Percentiles rank a stretch among this genome's conserved stretches.
phyloP scores from a whole-genome alignment of 2,888 invertebrate species.

The Pegoplata infirma region DNA sequence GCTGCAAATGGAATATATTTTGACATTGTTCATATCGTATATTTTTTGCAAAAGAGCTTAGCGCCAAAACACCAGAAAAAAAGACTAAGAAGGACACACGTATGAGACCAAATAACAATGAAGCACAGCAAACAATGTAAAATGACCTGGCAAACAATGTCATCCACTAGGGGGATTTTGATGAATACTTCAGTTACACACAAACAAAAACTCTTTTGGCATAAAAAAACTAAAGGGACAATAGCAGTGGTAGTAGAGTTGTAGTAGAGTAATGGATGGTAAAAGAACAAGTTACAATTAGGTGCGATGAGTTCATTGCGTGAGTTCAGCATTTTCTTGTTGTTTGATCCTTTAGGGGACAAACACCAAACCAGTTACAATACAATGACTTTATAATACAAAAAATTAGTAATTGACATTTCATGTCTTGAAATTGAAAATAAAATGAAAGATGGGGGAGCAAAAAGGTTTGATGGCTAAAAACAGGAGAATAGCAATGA shows the following conservation, averaged over 20 bases:
- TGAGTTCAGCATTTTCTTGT: constrained; percentile 12
- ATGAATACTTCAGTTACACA: constrained; percentile 14
- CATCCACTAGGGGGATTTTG: constrained; percentile 3
- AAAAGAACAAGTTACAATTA: constrained; percentile 5
- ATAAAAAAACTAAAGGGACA: constrained; percentile 1
- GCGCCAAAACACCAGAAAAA: constrained; percentile 1
- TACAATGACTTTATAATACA: constrained; percentile 33
- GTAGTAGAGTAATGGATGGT: too few relatives aligned
- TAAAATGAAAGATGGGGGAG: not conserved
- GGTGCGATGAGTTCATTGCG: constrained; percentile 26
- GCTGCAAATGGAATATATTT: not conserved
- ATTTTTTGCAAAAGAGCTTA: constrained; percentile 17
- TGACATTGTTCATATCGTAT: constrained; percentile 2
- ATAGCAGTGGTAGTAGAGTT: too few relatives aligned
- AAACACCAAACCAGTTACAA: not conserved
- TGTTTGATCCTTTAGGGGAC: not conserved
- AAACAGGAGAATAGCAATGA: not conserved
- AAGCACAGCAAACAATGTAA: constrained; percentile 1
- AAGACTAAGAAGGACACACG: constrained; percentile 2
- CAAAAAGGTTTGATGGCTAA: not conserved
- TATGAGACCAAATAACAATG: constrained; percentile 12
- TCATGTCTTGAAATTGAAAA: constrained; percentile 25
- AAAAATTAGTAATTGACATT: constrained; percentile 35
- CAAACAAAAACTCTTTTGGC: constrained; percentile 2
- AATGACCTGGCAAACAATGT: constrained; percentile 1